Evolutionary conservation across 2,888 invertebrate species (phyloP).

Genomic region (Nesidiocoris tenuis): DNA sequence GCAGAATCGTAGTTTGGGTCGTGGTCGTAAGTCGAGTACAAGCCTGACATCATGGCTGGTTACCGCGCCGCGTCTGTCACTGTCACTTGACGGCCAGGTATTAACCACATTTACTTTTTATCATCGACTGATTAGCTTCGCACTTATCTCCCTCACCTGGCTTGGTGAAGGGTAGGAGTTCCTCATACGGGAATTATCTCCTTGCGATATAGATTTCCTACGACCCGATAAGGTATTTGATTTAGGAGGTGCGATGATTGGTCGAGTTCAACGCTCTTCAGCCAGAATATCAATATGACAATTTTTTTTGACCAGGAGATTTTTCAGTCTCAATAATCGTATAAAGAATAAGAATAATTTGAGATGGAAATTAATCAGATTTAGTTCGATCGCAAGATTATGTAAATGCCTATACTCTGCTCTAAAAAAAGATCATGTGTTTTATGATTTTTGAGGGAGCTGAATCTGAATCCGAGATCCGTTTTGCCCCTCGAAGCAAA

Average conservation of each 20-base stretch:
- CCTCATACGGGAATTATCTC: too few species aligned
- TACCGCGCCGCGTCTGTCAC: background rate
- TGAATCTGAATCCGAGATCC: too few species aligned
- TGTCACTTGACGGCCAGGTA: conserved; percentile 26
- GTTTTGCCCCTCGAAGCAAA: too few species aligned
- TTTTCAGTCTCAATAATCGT: too few species aligned
- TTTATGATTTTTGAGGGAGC: too few species aligned
- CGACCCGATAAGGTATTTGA: conserved; percentile 10
- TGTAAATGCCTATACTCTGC: too few species aligned
- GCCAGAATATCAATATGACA: background rate
- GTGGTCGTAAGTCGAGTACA: conserved; percentile 45
- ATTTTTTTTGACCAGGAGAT: too few species aligned
- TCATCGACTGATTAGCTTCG: conserved; percentile 39
- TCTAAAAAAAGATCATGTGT: too few species aligned
- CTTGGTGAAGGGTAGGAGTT: background rate
- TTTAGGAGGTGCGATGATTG: conserved; percentile 6
- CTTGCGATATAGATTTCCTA: conserved; percentile 13
- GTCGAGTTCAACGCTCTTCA: background rate
- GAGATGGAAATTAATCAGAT: too few species aligned
- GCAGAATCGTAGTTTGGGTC: conserved; percentile 60
- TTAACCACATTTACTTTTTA: conserved; percentile 29
- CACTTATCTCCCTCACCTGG: conserved; percentile 40
- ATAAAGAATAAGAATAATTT: too few species aligned
- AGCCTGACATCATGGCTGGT: conserved; percentile 39
- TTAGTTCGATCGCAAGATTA: too few species aligned